These are phyloP conservation scores for Craseonycteris thonglongyai DNA, from an alignment of 2,113 vertebrate species.

Conservation along the genomic window DNA sequence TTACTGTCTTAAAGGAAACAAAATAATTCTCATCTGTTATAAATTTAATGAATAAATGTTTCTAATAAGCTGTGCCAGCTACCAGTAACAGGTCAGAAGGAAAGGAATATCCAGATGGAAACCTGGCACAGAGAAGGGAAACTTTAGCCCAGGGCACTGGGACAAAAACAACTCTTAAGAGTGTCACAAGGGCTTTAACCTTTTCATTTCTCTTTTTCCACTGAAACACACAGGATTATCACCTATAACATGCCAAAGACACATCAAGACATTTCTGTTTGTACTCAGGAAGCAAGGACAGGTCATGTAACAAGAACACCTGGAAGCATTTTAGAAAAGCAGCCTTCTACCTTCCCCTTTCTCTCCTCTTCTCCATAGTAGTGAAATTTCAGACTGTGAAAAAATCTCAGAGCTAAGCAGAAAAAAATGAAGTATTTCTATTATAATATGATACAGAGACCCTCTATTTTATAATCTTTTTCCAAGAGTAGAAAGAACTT, in stretches of 20 bases:
- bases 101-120: constrained; percentile 64
- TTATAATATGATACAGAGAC: neutral
- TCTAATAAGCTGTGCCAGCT: constrained; percentile 39
- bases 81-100: constrained; percentile 61
- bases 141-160: constrained; percentile 51
- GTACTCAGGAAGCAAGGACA: neutral
- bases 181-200: constrained; percentile 69
- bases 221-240: constrained; percentile 65
- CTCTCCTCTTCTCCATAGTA: neutral
- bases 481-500: neutral
- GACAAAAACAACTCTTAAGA: constrained; percentile 60
- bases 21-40: constrained; percentile 45
- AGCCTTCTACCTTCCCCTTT: neutral
- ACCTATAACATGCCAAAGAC: constrained; percentile 45
- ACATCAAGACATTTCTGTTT: constrained; percentile 21
- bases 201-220: constrained; percentile 68
- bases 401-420: constrained; percentile 13
- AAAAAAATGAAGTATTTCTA: neutral
- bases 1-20: constrained; percentile 37
- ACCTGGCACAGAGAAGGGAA: constrained; percentile 67
- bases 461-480: neutral
- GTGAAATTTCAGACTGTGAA: constrained; percentile 4
- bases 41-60: constrained; percentile 61
- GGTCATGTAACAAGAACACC: neutral
- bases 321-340: constrained; percentile 1